These are phyloP conservation scores for Tarsius wallacei DNA, from an alignment of 2,797 vertebrate genomes.

Conservation along the genomic window DNA sequence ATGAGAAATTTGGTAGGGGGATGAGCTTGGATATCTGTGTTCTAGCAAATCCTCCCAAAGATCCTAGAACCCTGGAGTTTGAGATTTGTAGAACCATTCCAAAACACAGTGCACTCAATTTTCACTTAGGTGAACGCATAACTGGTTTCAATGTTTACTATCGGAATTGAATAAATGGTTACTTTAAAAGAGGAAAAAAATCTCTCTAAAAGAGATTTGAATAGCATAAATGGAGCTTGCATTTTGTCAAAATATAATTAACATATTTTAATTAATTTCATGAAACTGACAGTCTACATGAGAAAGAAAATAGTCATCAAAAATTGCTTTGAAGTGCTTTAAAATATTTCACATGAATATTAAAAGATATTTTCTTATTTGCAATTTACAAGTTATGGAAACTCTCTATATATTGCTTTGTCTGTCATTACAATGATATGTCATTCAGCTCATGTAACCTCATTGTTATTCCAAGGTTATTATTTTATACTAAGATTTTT, in stretches of 20 bases:
- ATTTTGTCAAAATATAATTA: constrained; percentile 60
- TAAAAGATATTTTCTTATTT: constrained; percentile 30
- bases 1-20: background rate
- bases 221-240: background rate
- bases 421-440: background rate
- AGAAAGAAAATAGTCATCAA: background rate
- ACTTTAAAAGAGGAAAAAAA: background rate
- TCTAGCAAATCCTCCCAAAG: background rate
- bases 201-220: background rate
- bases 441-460: constrained; percentile 16
- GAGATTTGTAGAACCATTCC: background rate
- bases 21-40: background rate
- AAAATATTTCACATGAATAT: constrained; percentile 29
- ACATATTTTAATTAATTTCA: constrained; percentile 27
- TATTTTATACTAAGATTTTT: constrained; percentile 62
- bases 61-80: background rate
- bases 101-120: background rate
- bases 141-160: background rate
- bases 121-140: background rate
- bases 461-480: constrained; percentile 8
- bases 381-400: constrained; percentile 22
- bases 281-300: background rate
- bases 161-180: background rate
- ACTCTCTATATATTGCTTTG: background rate
- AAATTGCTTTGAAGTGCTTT: constrained; percentile 41